Evolutionary conservation across 2,888 invertebrate genomes (phyloP), one percentile per base, ranked within the genome.

Genomic region (Drosophila mayaguana): DNA sequence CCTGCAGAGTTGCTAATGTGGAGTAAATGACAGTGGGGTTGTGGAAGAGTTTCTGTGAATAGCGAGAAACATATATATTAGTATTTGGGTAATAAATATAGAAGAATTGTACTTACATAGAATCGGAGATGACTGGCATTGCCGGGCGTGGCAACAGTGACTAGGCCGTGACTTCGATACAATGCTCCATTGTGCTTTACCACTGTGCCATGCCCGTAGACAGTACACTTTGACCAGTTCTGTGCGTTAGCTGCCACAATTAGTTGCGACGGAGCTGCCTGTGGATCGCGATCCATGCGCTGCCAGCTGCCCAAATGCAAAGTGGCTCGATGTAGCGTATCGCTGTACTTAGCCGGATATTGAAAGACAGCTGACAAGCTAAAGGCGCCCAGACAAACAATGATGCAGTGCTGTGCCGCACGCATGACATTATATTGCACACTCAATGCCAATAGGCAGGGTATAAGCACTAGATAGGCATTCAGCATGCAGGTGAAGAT

Each of bases 101-200:
- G 11, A 22, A 14, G 4, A 32, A 5, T 20, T 18, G 1, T 0
- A 95, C 97, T 95, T 93, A 98, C 98, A 94, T 97, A 96, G 94
- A 98, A 98, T 81, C 97, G 93, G 43, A 94, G 94, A 92, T 98
- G 98, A 77, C 95, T 95, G 42, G 94, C 93, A 91, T 97, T 96
- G 16, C 96, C 97, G 1, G 99, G 99, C 89, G 96, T 96, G 0
- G 98, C 98, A 18, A 97, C 96, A 70, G 97, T 98, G 20, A 96
- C 95, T 46, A 96, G 94, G 3, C 97, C 96, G 88, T 95, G 95
- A 0, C 97, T 97, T 78, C 95, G 94, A 93, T 96, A 98, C 42
- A 96, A 91, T 61, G 96, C 96, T 61, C 96, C 95, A 55, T 95
- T 95, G 90, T 95, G 95, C 83, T 96, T 96, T 0, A 97, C 95